Conservation (phyloP, 1,140 invertebrate genomes). For the Gryllus bimaculatus region DNA sequence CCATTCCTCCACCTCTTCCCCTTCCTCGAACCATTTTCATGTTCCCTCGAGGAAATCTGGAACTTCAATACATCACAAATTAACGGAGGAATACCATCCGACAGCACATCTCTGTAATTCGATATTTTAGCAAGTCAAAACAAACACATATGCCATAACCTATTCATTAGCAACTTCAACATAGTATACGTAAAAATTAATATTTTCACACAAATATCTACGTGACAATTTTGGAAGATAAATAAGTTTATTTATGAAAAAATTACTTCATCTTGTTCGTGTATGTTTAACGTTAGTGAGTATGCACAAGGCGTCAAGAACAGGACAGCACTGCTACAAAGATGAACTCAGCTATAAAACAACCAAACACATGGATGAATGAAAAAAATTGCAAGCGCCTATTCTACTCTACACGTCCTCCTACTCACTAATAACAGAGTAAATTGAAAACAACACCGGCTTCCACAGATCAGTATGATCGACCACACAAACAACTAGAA, state of each 20-base stretch:
- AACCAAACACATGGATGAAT: neutral
- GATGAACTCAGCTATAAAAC: constrained; percentile 4
- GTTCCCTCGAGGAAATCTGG: neutral
- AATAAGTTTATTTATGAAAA: neutral
- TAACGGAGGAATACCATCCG: too few relatives aligned
- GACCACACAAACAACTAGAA: neutral
- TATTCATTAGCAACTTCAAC: too few relatives aligned
- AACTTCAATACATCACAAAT: neutral
- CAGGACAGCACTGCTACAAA: neutral
- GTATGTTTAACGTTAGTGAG: neutral
- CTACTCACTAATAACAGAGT: neutral
- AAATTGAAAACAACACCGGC: neutral
- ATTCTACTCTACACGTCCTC: neutral
- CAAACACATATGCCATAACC: neutral
- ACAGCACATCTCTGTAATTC: too few relatives aligned
- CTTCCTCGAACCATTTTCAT: constrained; percentile 16
- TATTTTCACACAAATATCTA: neutral
- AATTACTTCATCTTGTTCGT: neutral
- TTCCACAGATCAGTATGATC: neutral
- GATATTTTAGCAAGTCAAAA: neutral
- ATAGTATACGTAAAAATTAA: neutral
- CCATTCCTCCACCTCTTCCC: constrained; percentile 27
- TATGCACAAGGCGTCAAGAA: neutral
- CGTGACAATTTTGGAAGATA: neutral
- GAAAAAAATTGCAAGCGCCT: constrained; percentile 1